phyloP scores from a whole-genome alignment of 1,140 invertebrate species.

The Pseudomyrmex flavicornis region DNA sequence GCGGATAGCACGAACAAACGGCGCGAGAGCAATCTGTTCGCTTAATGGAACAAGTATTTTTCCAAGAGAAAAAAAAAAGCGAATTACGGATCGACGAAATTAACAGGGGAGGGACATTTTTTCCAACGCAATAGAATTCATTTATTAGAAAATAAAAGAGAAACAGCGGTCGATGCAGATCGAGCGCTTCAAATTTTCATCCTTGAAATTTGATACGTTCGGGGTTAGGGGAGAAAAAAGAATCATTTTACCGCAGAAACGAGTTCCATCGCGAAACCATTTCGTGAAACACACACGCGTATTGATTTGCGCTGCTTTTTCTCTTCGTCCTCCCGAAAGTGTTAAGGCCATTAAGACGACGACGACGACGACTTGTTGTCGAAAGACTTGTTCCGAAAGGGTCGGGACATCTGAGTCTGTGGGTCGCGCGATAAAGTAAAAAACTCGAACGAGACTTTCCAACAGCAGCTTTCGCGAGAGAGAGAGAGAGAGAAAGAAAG shows the following conservation, averaged over 20 bases:
- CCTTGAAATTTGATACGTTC: neutral
- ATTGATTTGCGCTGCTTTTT: constrained; percentile 11
- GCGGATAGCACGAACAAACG: neutral
- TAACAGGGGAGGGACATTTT: neutral
- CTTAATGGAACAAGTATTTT: neutral
- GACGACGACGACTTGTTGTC: constrained; percentile 30
- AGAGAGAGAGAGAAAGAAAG: neutral
- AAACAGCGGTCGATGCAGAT: neutral
- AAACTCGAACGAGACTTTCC: constrained; percentile 19
- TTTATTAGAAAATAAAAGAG: neutral
- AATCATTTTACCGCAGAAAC: constrained; percentile 20
- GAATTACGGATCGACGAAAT: neutral
- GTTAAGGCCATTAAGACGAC: constrained; percentile 29
- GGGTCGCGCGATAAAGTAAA: constrained; percentile 33
- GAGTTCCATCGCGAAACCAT: neutral
- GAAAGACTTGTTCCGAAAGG: neutral
- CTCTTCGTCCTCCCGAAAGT: neutral
- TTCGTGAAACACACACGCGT: too few species aligned
- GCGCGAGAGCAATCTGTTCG: neutral
- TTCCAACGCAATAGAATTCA: neutral
- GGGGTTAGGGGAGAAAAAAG: neutral
- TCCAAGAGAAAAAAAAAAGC: neutral
- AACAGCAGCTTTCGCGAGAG: neutral
- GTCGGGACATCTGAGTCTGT: neutral
- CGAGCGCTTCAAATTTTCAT: neutral